These are phyloP conservation scores for rabbit (Oryctolagus cuniculus) DNA, from an alignment of 2,113 vertebrate species.

Conservation along the genomic window mOryCun1.1 NC_091453.1:113872501-113873000, in stretches of 20 bases:
- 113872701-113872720: background rate
- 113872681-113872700: background rate
- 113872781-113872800: constrained; percentile 77
- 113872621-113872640: constrained; percentile 46
- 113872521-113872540: constrained; percentile 79
- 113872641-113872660: constrained; percentile 64
- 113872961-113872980: constrained; percentile 60
- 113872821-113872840: constrained; percentile 67
- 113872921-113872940: constrained; percentile 71
- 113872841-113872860: constrained; percentile 85
- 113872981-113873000: constrained; percentile 74
- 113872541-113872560: constrained; percentile 79
- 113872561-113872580: constrained; percentile 81
- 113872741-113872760: constrained; percentile 66
- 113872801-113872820: constrained; percentile 73
- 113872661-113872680: constrained; percentile 63
- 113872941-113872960: constrained; percentile 70
- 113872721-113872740: background rate
- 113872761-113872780: constrained; percentile 68
- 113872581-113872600: constrained; percentile 72
- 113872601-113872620: constrained; percentile 63
- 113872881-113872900: constrained; percentile 82
- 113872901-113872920: constrained; percentile 73
- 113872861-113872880: constrained; percentile 73
- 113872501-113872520: constrained; percentile 79